Percentiles rank a stretch among this genome's conserved stretches.
Evolutionary conservation across 2,113 vertebrate species (phyloP).

Genomic region (Salvelinus namaycush): DNA sequence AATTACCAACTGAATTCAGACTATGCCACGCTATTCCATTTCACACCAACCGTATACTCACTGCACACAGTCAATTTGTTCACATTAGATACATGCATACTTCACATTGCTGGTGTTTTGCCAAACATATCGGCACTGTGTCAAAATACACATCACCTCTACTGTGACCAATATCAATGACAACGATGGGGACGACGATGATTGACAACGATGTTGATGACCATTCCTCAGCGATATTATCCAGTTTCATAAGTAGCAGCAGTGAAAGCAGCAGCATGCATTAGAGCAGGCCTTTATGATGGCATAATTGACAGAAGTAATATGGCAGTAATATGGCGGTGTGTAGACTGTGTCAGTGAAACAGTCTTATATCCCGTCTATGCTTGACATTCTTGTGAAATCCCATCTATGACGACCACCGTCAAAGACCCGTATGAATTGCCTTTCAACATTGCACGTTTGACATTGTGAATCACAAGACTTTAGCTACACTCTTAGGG

Average conservation of each 20-base stretch:
- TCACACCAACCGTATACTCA: not conserved
- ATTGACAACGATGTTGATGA: not conserved
- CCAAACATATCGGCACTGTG: not conserved
- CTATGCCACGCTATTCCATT: not conserved
- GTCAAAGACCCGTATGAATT: constrained; percentile 33
- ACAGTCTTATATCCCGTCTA: too few relatives aligned
- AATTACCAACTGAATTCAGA: not conserved
- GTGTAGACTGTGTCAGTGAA: too few relatives aligned
- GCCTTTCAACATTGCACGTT: constrained; percentile 38
- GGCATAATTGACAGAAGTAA: not conserved
- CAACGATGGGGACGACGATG: not conserved
- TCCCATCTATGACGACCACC: not conserved
- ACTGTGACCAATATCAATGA: not conserved
- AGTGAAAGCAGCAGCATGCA: not conserved
- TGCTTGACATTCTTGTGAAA: not conserved
- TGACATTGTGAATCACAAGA: constrained; percentile 16
- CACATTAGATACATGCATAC: not conserved
- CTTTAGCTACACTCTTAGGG: constrained; percentile 2
- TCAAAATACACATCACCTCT: not conserved
- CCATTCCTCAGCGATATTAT: not conserved
- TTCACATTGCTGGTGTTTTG: not conserved
- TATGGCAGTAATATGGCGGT: not conserved
- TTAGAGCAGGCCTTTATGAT: not conserved
- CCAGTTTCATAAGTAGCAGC: not conserved
- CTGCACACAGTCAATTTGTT: too few relatives aligned